Evolutionary conservation across 1,140 invertebrate genomes (phyloP), one percentile per base, ranked within the genome.

Genomic region (Forficula auricularia): DNA sequence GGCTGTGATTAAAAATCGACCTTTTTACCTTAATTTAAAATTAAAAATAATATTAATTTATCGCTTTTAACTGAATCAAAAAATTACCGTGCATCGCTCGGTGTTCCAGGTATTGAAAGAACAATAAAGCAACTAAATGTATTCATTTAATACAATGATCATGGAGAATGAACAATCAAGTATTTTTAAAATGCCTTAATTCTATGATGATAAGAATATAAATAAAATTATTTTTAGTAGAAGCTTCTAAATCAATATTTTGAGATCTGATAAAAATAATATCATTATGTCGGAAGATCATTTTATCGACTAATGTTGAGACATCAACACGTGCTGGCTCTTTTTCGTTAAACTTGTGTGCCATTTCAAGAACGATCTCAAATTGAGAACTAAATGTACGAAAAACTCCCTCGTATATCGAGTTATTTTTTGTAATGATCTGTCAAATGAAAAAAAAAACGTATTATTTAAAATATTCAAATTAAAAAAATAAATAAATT

Each of bases 191-290:
- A n/a, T n/a, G n/a, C n/a, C n/a, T n/a, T n/a, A n/a, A n/a, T n/a
- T n/a, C n/a, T n/a, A n/a, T n/a, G n/a, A n/a, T 36, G n/a, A 37
- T 15, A 15, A 15, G n/a, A 18, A n/a, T 19, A 12, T 19, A 4
- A 38, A 38, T 19, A 12, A 38, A 12, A 38, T 10, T 52, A 68
- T 66, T 82, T 61, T 75, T 78, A 19, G 79, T 82, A 42, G 86
- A 84, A 66, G 79, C 89, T 51, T 89, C 83, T 44, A 88, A 63
- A 65, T 92, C 87, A 32, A 86, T 77, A 65, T 89, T 79, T 56
- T 72, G 71, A 19, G 78, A 77, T 48, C 69, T 71, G 48, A 91
- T 77, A 50, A 67, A 77, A 35, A 90, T 75, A 51, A 92, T 75
- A 63, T 88, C 82, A 51, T 75, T 67, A 36, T 75, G 68, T 54